Conservation (phyloP, 2,113 vertebrate species). For the Ceyx cyanopectus region DNA sequence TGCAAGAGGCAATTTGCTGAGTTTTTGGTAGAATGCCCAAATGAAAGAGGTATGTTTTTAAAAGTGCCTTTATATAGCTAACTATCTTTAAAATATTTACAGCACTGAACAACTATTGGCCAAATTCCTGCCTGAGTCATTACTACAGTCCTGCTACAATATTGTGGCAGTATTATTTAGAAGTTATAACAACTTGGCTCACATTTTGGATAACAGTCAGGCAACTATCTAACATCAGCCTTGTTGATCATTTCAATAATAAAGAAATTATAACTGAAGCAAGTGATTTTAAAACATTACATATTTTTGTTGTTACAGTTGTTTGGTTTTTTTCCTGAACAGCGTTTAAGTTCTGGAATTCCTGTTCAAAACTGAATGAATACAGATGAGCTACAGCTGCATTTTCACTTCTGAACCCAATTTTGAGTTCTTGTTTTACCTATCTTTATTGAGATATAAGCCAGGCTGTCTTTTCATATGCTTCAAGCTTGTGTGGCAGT, state of each 20-base stretch:
- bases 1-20: background rate
- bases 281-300: background rate
- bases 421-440: background rate
- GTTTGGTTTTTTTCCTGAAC: background rate
- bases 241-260: background rate
- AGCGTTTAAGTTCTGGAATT: background rate
- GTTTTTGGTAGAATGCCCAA: background rate
- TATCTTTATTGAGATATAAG: background rate
- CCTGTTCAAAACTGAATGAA: background rate
- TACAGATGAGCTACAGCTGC: background rate
- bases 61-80: background rate
- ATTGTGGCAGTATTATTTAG: background rate
- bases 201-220: background rate
- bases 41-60: background rate
- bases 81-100: background rate
- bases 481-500: background rate
- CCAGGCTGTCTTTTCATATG: background rate
- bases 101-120: background rate
- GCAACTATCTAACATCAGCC: background rate
- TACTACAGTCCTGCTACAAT: background rate
- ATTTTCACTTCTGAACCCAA: background rate
- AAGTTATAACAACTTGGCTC: background rate
- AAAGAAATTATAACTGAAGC: background rate
- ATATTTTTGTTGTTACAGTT: background rate
- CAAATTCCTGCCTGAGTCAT: background rate